phyloP scores from a whole-genome alignment of 2,888 invertebrate species.

The Drosophila birchii region DNA sequence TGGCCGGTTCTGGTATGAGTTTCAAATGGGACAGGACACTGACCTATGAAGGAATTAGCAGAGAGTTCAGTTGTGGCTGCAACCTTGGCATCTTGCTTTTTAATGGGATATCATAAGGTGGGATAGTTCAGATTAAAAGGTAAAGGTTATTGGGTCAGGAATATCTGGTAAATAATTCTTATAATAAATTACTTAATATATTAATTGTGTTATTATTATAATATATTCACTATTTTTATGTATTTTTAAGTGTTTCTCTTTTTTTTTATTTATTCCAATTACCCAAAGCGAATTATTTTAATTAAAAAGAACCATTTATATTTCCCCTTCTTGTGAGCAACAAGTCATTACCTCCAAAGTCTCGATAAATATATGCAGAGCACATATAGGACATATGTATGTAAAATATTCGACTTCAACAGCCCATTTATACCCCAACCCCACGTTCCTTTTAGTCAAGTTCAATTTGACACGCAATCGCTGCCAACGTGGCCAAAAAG shows the following conservation, averaged over 20 bases:
- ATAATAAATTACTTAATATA: not conserved
- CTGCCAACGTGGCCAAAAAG: slow-evolving; percentile 23
- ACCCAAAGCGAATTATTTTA: slow-evolving; percentile 4
- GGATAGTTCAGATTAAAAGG: not conserved
- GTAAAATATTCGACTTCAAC: slow-evolving; percentile 57
- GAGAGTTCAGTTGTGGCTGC: slow-evolving; percentile 21
- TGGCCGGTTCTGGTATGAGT: slow-evolving; percentile 1
- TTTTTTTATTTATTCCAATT: not conserved
- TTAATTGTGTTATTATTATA: no score
- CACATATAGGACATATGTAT: slow-evolving; percentile 31
- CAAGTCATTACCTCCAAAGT: slow-evolving; percentile 23
- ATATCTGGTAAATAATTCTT: not conserved
- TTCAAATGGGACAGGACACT: slow-evolving; percentile 35
- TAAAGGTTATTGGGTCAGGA: not conserved
- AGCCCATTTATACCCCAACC: slow-evolving; percentile 54
- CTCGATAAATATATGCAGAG: slow-evolving; percentile 65
- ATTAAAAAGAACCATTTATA: slow-evolving; percentile 16
- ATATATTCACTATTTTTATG: not conserved
- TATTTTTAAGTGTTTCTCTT: not conserved
- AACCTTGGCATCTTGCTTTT: not conserved
- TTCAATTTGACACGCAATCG: slow-evolving; percentile 76
- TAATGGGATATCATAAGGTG: not conserved
- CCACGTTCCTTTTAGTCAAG: slow-evolving; percentile 42
- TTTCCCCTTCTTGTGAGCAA: not conserved
- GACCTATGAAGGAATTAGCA: slow-evolving; percentile 16